A percentile compares a stretch with the other conserved stretches of the same genome.
These are phyloP conservation scores for Dromococcyx pavoninus DNA, from an alignment of 2,797 vertebrate genomes.

Conservation along the genomic window DNA sequence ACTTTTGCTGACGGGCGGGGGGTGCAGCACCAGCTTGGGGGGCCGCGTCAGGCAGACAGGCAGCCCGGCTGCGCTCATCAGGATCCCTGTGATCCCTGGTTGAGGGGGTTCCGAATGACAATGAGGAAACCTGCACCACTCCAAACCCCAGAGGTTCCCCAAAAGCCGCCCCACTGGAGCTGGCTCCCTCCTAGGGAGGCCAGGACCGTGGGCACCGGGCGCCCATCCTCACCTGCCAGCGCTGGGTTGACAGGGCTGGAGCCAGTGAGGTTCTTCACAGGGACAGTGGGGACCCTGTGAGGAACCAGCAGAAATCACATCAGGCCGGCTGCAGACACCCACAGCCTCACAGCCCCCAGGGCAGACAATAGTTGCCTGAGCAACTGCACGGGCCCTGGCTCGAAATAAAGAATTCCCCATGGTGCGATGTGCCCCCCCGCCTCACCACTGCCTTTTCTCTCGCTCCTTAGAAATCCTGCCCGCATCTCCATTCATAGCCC, in stretches of 20 bases:
- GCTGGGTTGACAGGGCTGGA: conserved; percentile 92
- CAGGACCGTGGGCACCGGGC: rapidly evolving
- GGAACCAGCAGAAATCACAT: background rate
- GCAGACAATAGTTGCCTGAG: conserved; percentile 63
- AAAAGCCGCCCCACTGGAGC: rapidly evolving
- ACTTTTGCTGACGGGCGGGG: conserved; percentile 90
- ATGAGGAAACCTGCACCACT: background rate
- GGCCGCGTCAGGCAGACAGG: conserved; percentile 95
- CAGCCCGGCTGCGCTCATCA: conserved; percentile 93
- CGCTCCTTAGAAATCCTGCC: conserved; percentile 64
- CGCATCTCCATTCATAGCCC: conserved; percentile 64
- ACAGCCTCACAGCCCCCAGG: rapidly evolving
- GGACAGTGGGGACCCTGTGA: conserved; percentile 90
- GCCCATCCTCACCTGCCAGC: conserved; percentile 84
- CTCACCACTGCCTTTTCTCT: conserved; percentile 16
- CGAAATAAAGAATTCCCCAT: conserved; percentile 39
- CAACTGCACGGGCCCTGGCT: conserved; percentile 36
- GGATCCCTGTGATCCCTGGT: conserved; percentile 92
- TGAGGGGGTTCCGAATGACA: rapidly evolving
- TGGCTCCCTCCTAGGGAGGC: rapidly evolving
- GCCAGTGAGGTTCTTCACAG: conserved; percentile 93
- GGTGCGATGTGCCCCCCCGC: background rate
- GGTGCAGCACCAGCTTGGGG: conserved; percentile 90
- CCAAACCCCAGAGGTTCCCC: too few species aligned
- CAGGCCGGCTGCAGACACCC: background rate